Conservation (phyloP, 2,113 vertebrate species). For the Chloroceryle aenea region DNA sequence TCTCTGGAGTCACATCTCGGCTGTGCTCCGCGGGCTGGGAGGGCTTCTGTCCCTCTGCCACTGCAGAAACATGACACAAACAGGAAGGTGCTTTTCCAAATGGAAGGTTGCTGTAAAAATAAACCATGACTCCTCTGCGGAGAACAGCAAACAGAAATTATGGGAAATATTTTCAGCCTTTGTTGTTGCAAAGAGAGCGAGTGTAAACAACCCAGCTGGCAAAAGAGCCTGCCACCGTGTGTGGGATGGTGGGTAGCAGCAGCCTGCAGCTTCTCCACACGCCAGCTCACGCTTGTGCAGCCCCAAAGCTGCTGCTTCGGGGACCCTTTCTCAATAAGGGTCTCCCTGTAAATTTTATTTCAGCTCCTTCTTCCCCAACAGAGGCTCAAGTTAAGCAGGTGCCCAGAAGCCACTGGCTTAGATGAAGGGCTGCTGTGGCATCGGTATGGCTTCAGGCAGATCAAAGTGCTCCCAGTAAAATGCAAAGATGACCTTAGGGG, state of each 20-base stretch:
- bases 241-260: neutral
- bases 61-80: neutral
- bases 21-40: neutral
- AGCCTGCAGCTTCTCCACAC: neutral
- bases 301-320: neutral
- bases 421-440: neutral
- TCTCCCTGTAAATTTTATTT: neutral
- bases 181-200: neutral
- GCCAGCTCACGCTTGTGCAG: neutral
- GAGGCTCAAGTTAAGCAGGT: neutral
- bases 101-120: neutral
- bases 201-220: neutral
- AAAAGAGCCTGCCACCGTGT: neutral
- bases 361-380: neutral
- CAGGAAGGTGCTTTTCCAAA: constrained; percentile 33
- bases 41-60: neutral
- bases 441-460: neutral
- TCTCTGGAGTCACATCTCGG: neutral
- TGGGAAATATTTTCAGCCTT: neutral
- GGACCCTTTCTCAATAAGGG: neutral
- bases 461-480: fast-evolving
- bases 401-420: neutral
- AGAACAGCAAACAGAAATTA: constrained; percentile 6
- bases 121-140: neutral
- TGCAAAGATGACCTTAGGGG: neutral